Percentiles rank a stretch among this genome's conserved stretches.
These are phyloP conservation scores for Channa striata DNA, from an alignment of 2,797 vertebrate genomes.

Conservation along the genomic window DNA sequence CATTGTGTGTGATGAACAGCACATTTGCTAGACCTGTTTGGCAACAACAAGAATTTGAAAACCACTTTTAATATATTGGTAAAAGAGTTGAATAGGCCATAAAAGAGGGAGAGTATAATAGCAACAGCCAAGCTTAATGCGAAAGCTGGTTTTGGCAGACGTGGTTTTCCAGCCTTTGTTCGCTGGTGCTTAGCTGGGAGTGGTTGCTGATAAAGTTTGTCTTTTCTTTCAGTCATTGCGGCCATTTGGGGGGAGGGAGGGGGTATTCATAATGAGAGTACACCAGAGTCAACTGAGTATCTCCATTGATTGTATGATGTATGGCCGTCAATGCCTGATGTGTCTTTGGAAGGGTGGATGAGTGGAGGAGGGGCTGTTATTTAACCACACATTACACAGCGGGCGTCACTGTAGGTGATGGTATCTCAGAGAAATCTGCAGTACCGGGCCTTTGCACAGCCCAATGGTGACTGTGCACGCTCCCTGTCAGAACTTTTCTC, in stretches of 20 bases:
- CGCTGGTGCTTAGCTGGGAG: constrained; percentile 63
- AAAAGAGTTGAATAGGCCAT: background rate
- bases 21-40: constrained; percentile 38
- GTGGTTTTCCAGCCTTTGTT: constrained; percentile 63
- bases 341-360: constrained; percentile 29
- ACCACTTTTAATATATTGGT: constrained; percentile 17
- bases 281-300: constrained; percentile 47
- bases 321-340: constrained; percentile 36
- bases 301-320: constrained; percentile 55
- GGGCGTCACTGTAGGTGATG: constrained; percentile 47
- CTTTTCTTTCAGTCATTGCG: constrained; percentile 39
- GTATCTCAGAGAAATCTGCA: constrained; percentile 10
- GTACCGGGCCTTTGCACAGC: background rate
- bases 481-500: background rate
- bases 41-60: constrained; percentile 6
- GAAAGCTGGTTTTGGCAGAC: constrained; percentile 50
- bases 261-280: constrained; percentile 32
- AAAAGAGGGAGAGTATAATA: constrained; percentile 2
- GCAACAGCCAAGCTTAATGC: constrained; percentile 17
- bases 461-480: background rate
- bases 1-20: background rate
- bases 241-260: constrained; percentile 16
- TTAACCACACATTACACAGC: constrained; percentile 26
- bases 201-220: constrained; percentile 60
- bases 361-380: constrained; percentile 68